Base-by-base conservation (phyloP, 1,140 invertebrate species). In the Drosophila melanogaster region DNA sequence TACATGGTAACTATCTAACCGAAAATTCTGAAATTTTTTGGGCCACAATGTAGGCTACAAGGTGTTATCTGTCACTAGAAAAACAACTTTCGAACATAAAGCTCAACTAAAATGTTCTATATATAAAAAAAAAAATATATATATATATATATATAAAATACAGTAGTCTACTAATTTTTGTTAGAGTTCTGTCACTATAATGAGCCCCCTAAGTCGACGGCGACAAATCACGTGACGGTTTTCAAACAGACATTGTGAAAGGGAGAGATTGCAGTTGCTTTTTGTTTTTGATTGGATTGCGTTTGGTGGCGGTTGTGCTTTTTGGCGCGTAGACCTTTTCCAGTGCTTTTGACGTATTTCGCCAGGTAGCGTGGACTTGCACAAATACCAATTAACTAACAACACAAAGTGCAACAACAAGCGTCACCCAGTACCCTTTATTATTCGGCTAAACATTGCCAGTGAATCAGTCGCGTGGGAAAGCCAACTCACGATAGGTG, bases 321-420 rank as follows among this genome's bases (percentile, higher is more conserved):
- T 86, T 87, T 65, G 61, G 83, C 83, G 79, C 84, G 84, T 86
- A 86, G 62, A 73, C 83, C 53, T 40, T 46, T 35, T 67, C 50
- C 43, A 51, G 35, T 35, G 33, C 14, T 30, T 62, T 69, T 14
- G 41, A 54, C 49, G 56, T 15, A 79, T 76, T 81, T 86, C 81
- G 61, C 83, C 77, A 87, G 56, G 38, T 26, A 22, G 22, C 54
- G 73, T 47, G 35, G 41, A 61, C 56, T 77, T 87, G 55, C 61
- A 70, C 69, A 53, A 67, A 61, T 55, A 41, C 26, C 62, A 60
- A 73, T 80, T 81, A 74, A 81, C 64, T 58, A 64, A 65, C 60
- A 22, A 47, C 54, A 56, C 75, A 71, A 74, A 74, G 72, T 80
- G 66, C 62, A 80, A 4, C 14, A 0, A 12, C 15, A 33, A 47